phyloP scores from a whole-genome alignment of 2,113 vertebrate genomes.

The Silurus glanis region DNA sequence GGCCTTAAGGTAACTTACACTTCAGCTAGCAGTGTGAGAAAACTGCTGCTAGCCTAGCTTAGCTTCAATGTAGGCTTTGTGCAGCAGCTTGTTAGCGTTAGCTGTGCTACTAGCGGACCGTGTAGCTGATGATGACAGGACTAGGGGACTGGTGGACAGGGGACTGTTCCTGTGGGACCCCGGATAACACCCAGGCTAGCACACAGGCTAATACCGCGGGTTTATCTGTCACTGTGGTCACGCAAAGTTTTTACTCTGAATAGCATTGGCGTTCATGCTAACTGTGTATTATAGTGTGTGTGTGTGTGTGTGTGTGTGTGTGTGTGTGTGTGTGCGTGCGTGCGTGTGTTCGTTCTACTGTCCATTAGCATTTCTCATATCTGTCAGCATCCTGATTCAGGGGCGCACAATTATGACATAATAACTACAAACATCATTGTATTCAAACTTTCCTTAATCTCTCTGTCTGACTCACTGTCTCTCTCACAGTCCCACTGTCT shows the following conservation, averaged over 20 bases:
- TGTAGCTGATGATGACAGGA: neutral
- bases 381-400: neutral
- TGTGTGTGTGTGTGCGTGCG: neutral
- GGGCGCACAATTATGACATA: neutral
- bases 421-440: neutral
- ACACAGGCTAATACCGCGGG: neutral
- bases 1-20: neutral
- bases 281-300: neutral
- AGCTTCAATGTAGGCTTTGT: constrained; percentile 6
- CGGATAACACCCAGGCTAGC: too few relatives aligned
- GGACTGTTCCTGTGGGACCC: too few relatives aligned
- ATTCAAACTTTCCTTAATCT: neutral
- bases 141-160: too few relatives aligned
- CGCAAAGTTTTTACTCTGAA: neutral
- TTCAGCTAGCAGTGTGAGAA: neutral
- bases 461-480: neutral
- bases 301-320: constrained; percentile 7
- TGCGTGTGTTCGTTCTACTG: constrained; percentile 7
- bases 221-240: too few relatives aligned
- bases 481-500: too few relatives aligned
- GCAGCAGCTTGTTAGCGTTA: constrained; percentile 5
- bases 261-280: neutral
- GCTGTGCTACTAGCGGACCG: neutral
- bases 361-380: too few relatives aligned
- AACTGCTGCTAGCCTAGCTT: neutral